A percentile compares a stretch with the other conserved stretches of the same genome.
phyloP scores from a whole-genome alignment of 2,797 vertebrate species.

The Uromys caudimaculatus region DNA sequence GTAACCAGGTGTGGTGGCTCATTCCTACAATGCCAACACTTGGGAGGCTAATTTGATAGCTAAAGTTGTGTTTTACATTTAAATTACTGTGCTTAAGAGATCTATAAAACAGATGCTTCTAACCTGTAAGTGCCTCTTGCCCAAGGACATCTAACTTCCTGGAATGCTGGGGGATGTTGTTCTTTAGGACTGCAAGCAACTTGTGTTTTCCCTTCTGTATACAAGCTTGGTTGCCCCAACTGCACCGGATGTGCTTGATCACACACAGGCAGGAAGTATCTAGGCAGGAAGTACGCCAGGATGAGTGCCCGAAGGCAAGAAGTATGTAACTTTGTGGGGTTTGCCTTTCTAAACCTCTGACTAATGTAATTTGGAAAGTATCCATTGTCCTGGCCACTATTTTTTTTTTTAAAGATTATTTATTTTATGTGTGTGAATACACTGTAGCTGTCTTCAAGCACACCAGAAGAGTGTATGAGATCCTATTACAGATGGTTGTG shows the following conservation, averaged over 20 bases:
- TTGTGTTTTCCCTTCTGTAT: not conserved
- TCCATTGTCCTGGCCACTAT: not conserved
- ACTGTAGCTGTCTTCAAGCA: too few relatives aligned
- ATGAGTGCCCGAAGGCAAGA: not conserved
- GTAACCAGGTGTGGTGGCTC: not conserved
- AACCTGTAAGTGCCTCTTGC: not conserved
- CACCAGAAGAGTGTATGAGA: too few relatives aligned
- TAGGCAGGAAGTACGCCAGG: not conserved
- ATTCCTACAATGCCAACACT: not conserved
- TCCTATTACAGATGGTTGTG: too few relatives aligned
- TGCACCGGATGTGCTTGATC: not conserved
- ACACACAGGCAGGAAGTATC: not conserved
- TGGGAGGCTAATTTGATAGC: not conserved
- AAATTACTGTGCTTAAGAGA: not conserved
- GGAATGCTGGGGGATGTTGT: not conserved
- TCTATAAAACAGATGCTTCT: not conserved
- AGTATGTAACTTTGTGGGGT: not conserved
- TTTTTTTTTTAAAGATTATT: not conserved
- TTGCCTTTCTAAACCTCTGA: not conserved
- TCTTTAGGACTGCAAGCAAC: not conserved
- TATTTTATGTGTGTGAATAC: too few relatives aligned
- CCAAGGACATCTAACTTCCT: not conserved
- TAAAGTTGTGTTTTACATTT: not conserved
- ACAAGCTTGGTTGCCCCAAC: not conserved
- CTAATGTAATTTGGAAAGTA: not conserved